Evolutionary conservation across 35 echinoderm and acorn worm genomes (phyloP).

Genomic region (Heliocidaris erythrogramma): DNA sequence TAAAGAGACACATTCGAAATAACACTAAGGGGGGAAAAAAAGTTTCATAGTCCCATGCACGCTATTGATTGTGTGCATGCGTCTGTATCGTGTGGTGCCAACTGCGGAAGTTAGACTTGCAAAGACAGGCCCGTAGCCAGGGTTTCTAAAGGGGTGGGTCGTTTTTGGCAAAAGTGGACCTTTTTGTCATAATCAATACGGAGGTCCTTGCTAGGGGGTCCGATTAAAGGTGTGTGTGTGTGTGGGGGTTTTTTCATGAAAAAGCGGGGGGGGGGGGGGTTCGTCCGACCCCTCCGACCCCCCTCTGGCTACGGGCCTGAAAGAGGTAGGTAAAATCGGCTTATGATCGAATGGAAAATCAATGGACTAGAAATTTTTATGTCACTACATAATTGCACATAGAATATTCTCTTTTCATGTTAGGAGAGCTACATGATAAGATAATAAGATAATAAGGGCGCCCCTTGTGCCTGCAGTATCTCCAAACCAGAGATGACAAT

Average conservation of each 20-base stretch:
- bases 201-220: too few species aligned
- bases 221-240: too few species aligned
- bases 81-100: neutral
- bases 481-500: neutral
- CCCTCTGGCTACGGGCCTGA: too few species aligned
- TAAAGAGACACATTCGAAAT: neutral
- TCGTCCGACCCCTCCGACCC: too few species aligned
- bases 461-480: neutral
- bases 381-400: neutral
- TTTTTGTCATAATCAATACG: too few species aligned
- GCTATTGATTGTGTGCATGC: neutral
- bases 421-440: neutral
- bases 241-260: too few species aligned
- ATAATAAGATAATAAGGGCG: neutral
- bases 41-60: neutral
- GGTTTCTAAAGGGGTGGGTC: too few species aligned
- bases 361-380: neutral
- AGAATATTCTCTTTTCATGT: neutral
- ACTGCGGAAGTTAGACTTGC: constrained; percentile 6
- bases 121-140: too few species aligned
- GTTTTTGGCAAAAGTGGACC: too few species aligned
- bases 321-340: neutral
- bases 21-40: neutral
- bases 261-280: too few species aligned
- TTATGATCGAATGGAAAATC: neutral